Base-by-base conservation (phyloP, 37 sponge, comb jelly and placozoan species). In the Diacarnus erythraeanus region DNA sequence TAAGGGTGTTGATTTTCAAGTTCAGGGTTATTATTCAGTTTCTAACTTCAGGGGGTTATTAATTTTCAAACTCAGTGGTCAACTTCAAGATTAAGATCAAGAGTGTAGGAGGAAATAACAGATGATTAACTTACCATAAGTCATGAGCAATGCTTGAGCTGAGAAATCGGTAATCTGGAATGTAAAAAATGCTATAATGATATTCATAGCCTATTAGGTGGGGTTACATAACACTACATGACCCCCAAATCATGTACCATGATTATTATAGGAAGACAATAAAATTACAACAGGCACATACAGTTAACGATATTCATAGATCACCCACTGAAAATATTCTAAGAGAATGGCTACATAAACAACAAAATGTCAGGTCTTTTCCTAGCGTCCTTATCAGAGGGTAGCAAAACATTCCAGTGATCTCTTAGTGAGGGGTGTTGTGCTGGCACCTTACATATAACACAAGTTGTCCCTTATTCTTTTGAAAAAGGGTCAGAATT, bases 301-400 rank as follows among this genome's bases (percentile, higher is more conserved):
- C n/a, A n/a, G n/a, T n/a, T n/a, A n/a, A n/a, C n/a, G n/a, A n/a
- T n/a, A n/a, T n/a, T n/a, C n/a, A n/a, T n/a, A n/a, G n/a, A n/a
- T n/a, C n/a, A n/a, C n/a, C n/a, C n/a, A n/a, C n/a, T n/a, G n/a
- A n/a, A n/a, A n/a, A n/a, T n/a, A n/a, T n/a, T n/a, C n/a, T n/a
- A n/a, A n/a, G n/a, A n/a, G n/a, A n/a, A n/a, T n/a, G n/a, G n/a
- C n/a, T n/a, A n/a, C n/a, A n/a, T n/a, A n/a, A n/a, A n/a, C n/a
- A n/a, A n/a, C n/a, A n/a, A n/a, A n/a, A n/a, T n/a, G n/a, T n/a
- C n/a, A n/a, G n/a, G n/a, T n/a, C n/a, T 12, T 47, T 12, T 12
- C 25, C 37, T 42, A 86, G 2, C 76, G 86, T 86, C 86, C 86
- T 86, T 86, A 86, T 86, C 73, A 33, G 86, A 86, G 86, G 86